phyloP scores from a whole-genome alignment of 2,797 vertebrate species.

The Microctenopoma stevenorrisi region DNA sequence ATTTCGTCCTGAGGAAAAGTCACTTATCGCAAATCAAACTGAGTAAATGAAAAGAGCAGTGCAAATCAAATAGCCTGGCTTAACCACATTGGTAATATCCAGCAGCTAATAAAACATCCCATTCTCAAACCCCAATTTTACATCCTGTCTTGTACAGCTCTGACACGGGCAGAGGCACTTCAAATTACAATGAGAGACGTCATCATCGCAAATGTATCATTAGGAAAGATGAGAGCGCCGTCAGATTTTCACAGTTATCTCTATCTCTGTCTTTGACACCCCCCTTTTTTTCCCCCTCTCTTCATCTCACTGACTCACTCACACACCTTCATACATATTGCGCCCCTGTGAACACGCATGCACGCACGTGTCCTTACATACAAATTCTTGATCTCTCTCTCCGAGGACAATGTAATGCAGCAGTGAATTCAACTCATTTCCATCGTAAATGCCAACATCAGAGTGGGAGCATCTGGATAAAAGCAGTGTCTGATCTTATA shows the following conservation, averaged over 20 bases:
- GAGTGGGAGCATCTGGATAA: conserved; percentile 12
- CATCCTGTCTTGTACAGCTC: conserved; percentile 39
- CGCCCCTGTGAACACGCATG: not conserved
- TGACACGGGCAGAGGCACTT: conserved; percentile 44
- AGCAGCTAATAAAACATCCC: conserved; percentile 66
- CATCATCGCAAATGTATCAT: conserved; percentile 58
- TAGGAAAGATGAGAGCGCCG: conserved; percentile 56
- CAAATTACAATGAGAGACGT: conserved; percentile 60
- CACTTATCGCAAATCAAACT: conserved; percentile 74
- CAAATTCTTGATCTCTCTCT: conserved; percentile 11
- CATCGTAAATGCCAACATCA: conserved; percentile 35
- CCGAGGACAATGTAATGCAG: conserved; percentile 1
- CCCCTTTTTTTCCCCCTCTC: not conserved
- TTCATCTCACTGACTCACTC: conserved; percentile 7
- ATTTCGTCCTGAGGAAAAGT: conserved; percentile 62
- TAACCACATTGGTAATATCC: conserved; percentile 63
- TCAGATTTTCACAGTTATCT: conserved; percentile 40
- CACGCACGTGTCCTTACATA: conserved; percentile 26
- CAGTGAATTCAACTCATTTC: conserved; percentile 31
- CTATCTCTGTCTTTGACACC: conserved; percentile 40
- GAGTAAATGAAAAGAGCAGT: conserved; percentile 67
- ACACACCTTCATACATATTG: conserved; percentile 3
- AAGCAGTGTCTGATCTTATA: conserved; percentile 9
- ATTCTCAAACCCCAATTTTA: conserved; percentile 57
- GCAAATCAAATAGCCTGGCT: conserved; percentile 69